A percentile compares a stretch with the other conserved stretches of the same genome.
Evolutionary conservation across 1,140 invertebrate species (phyloP).

Genomic region (Pogonognathellus flavescens): DNA sequence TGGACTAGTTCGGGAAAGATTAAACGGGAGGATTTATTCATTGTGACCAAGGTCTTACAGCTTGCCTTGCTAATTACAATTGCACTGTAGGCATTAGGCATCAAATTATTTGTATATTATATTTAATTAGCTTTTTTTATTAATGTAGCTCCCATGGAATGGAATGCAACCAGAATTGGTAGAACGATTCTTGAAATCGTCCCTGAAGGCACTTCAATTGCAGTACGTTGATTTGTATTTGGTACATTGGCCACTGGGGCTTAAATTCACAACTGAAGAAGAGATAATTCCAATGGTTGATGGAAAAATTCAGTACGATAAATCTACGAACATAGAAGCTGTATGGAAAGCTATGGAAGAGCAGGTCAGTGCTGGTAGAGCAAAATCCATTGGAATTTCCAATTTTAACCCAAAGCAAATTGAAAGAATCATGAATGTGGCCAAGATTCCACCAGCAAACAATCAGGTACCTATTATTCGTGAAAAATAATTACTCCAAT

Average conservation of each 20-base stretch:
- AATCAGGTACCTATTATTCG: constrained; percentile 71
- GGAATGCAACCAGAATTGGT: too few species aligned
- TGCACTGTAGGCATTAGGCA: too few species aligned
- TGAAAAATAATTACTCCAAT: neutral
- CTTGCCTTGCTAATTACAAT: neutral
- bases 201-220: too few species aligned
- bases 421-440: constrained; percentile 70
- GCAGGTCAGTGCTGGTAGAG: constrained; percentile 70
- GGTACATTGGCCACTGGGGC: constrained; percentile 49
- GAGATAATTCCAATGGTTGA: constrained; percentile 60
- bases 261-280: constrained; percentile 64
- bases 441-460: constrained; percentile 72
- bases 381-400: constrained; percentile 77
- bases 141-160: too few species aligned
- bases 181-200: too few species aligned
- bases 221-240: too few species aligned
- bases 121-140: too few species aligned
- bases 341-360: constrained; percentile 78
- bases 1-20: constrained; percentile 80
- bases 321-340: constrained; percentile 78
- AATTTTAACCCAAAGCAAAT: constrained; percentile 76
- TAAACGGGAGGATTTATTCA: constrained; percentile 80
- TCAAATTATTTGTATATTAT: too few species aligned
- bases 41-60: constrained; percentile 20
- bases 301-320: constrained; percentile 75